These are phyloP conservation scores for Hemaris fuciformis DNA, from an alignment of 2,888 invertebrate species.

Conservation along the genomic window DNA sequence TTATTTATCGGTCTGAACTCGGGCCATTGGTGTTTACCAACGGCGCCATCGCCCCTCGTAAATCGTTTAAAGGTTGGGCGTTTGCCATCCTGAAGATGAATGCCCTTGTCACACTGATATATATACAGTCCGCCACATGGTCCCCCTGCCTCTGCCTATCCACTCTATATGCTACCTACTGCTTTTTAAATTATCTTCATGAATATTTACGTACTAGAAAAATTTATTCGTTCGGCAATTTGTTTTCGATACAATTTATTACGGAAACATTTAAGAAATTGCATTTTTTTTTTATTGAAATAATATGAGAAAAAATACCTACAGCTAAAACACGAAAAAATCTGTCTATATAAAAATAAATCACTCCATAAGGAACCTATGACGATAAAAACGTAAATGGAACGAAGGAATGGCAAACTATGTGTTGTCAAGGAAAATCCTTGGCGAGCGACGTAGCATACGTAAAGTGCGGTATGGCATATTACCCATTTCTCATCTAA, in stretches of 20 bases:
- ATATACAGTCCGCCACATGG: constrained; percentile 72
- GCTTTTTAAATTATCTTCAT: constrained; percentile 50
- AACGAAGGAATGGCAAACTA: constrained; percentile 35
- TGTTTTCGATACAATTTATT: background rate
- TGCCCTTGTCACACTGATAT: constrained; percentile 74
- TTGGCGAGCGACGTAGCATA: constrained; percentile 33
- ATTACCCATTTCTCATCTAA: constrained; percentile 64
- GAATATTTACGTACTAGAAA: constrained; percentile 38
- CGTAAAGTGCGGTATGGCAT: constrained; percentile 50
- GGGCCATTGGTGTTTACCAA: constrained; percentile 59
- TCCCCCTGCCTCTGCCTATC: constrained; percentile 45
- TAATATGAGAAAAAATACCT: too few relatives aligned
- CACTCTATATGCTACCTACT: constrained; percentile 54
- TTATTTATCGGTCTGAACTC: constrained; percentile 55
- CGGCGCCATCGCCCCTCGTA: constrained; percentile 68
- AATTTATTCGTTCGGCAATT: background rate
- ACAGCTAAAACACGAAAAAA: background rate
- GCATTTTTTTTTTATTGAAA: too few relatives aligned
- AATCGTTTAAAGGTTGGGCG: constrained; percentile 79
- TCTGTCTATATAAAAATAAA: background rate
- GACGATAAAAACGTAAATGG: constrained; percentile 27
- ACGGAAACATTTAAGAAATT: background rate
- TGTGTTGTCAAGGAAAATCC: constrained; percentile 28
- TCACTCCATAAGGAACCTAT: constrained; percentile 3
- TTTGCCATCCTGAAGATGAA: constrained; percentile 75